phyloP scores from a whole-genome alignment of 2,888 invertebrate genomes.

The Tineola bisselliella region DNA sequence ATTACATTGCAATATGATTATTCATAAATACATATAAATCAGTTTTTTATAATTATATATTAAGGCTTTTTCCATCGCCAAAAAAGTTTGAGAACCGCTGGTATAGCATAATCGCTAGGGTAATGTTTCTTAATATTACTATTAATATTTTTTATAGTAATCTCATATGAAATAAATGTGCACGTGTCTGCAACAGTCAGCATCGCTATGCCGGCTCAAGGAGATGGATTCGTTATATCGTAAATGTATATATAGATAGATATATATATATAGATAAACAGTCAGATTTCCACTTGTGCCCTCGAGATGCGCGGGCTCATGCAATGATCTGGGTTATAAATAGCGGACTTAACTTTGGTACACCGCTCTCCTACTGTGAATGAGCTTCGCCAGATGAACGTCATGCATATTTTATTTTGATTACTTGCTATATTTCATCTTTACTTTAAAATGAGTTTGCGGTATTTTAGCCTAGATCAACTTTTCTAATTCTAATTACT shows the following conservation, averaged over 20 bases:
- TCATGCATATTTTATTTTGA: background rate
- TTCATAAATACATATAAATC: too few species aligned
- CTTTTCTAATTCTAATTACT: background rate
- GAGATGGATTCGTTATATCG: too few species aligned
- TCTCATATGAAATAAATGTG: too few species aligned
- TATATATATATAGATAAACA: background rate
- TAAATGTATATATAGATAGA: background rate
- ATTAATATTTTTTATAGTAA: too few species aligned
- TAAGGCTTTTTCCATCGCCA: too few species aligned
- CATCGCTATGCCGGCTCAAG: too few species aligned
- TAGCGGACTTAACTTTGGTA: slow-evolving; percentile 56
- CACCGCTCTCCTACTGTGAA: slow-evolving; percentile 54
- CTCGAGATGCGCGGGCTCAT: slow-evolving; percentile 38
- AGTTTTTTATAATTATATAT: too few species aligned
- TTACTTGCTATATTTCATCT: background rate
- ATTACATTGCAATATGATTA: too few species aligned
- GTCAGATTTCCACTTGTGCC: slow-evolving; percentile 10
- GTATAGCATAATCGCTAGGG: too few species aligned
- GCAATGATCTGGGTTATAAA: slow-evolving; percentile 53
- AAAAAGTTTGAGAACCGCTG: too few species aligned
- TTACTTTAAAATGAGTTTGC: background rate
- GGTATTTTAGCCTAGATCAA: background rate
- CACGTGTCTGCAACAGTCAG: too few species aligned
- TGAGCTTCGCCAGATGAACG: slow-evolving; percentile 32
- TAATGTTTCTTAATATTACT: too few species aligned